Evolutionary conservation across 2,888 invertebrate genomes (phyloP).

Genomic region (Saturnia pavonia): DNA sequence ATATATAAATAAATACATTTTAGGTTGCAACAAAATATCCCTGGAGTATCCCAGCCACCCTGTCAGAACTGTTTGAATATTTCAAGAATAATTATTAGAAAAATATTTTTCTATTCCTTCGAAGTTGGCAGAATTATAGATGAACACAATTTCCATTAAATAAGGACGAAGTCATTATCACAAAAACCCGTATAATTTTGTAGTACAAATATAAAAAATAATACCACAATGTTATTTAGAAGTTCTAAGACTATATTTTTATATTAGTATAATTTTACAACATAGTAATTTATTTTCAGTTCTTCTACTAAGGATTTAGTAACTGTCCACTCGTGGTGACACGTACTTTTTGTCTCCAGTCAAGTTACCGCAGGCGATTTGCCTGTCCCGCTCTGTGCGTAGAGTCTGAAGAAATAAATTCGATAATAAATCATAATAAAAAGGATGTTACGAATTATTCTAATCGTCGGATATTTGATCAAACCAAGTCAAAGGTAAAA

Average conservation of each 20-base stretch:
- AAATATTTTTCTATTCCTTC: no score
- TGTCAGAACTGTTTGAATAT: no score
- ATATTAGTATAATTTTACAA: not conserved
- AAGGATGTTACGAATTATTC: not conserved
- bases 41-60: no score
- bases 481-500: no score
- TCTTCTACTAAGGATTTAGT: conserved; percentile 24
- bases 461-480: not conserved
- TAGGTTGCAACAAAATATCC: no score
- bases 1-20: no score
- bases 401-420: conserved; percentile 37
- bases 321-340: conserved; percentile 82
- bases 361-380: conserved; percentile 82
- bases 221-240: not conserved
- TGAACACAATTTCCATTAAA: no score
- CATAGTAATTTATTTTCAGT: conserved; percentile 15
- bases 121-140: no score
- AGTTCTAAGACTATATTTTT: conserved; percentile 21
- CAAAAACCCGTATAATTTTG: no score
- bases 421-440: not conserved
- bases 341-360: conserved; percentile 78
- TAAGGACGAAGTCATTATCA: no score
- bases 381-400: conserved; percentile 81
- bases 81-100: no score
- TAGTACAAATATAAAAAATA: not conserved